Base-by-base conservation (phyloP, 2,888 invertebrate species). In the Tuta absoluta region DNA sequence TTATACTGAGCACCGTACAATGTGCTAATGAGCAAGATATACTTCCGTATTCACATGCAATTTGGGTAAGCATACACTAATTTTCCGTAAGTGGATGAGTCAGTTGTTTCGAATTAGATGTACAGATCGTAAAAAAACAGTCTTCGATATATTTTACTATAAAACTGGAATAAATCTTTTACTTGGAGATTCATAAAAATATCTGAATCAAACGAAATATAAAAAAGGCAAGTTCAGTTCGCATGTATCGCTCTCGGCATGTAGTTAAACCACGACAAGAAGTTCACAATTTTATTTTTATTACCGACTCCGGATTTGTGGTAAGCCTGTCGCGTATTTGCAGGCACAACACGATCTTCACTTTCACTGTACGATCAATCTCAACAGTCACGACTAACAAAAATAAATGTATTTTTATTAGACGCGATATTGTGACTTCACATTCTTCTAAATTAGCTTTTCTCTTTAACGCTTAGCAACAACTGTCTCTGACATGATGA, bases 351-450 rank as follows among this genome's bases (percentile, higher is more conserved):
- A 82, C 82, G 85, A 73, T 78, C 75, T 75, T 80, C 78, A 86
- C 87, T 86, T 87, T 86, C 87, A 80, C 87, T 84, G 64, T 75
- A 75, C 79, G 78, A 86, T 86, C 80, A 85, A 84, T 86, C 82
- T 81, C 69, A 65, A 70, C 76, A 80, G 83, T 81, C 82, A 79
- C 77, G 79, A 72, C 73, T 75, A 72, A 79, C 74, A 80, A 77
- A 77, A 77, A 79, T 77, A 80, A 76, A 79, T 75, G 75, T 78
- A 76, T 71, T 69, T 74, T 68, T 72, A 48, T 58, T 38, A 58
- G 8, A 21, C 38, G 21, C 37, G 21, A 21, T 58, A 38, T 37
- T n/a, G 37, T 24, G 57, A n/a, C 38, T 56, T 33, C 14, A 14
- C 21, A 53, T 23, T 53, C 14, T 53, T 23, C 23, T 23, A 24